Base-by-base conservation (phyloP, 2,113 vertebrate genomes). In the Daboia siamensis region DNA sequence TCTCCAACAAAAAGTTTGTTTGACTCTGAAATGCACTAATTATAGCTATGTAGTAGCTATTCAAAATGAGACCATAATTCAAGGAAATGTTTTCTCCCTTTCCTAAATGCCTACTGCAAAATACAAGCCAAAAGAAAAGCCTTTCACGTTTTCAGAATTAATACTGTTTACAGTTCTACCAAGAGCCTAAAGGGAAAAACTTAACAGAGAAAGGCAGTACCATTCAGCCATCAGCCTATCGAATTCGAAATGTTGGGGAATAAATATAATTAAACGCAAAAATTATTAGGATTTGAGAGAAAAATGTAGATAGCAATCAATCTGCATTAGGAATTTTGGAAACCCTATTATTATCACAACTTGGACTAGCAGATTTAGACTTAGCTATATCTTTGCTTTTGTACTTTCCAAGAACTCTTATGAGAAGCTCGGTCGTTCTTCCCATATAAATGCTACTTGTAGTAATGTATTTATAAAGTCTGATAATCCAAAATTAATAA, bases 51-150 rank as follows among this genome's bases (percentile, higher is more conserved):
- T 87, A 64, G 51, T 29, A 56, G 55, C 46, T 85, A 86, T 24
- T 84, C 23, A 74, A 84, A 85, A 89, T 29, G 44, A 92, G 13
- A 85, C 29, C 55, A 54, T 69, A 89, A n/a, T 89, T 56, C 87
- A 48, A 84, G 52, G 5, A 21, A 48, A 1, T 29, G 13, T 29
- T 56, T 13, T 21, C 46, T 17, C 26, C 24, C 55, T 86, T 26
- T 92, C 46, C 88, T 52, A 92, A 59, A 86, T 90, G 46, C 39
- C 59, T 48, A 84, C 24, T 55, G 26, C 57, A 74, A 88, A 92
- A 85, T n/a, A 20, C 20, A 89, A 89, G 39, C 54, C 29, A 57
- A 88, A 33, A 26, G 2, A 12, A 52, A 91, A 48, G 46, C 46
- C 46, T 54, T 29, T 69, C 9, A 48, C 64, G 26, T 87, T 87